Base-by-base conservation (phyloP, 2,888 invertebrate genomes). In the Tinea trinotella region DNA sequence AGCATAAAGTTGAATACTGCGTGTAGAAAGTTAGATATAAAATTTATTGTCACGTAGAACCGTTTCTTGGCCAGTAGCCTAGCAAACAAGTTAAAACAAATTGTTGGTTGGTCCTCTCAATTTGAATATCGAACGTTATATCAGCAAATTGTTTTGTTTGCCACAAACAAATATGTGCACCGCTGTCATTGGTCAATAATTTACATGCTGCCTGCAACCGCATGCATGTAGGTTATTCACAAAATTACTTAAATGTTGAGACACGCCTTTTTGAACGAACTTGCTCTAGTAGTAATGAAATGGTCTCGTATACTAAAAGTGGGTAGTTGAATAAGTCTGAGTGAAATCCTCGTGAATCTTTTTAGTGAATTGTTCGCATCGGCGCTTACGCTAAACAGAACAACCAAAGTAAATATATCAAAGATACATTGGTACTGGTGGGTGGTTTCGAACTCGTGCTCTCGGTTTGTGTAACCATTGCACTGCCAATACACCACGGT, bases 81-180 rank as follows among this genome's bases (percentile, higher is more conserved):
- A 40, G 40, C 40, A 40, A 40, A 40, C 40, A 40, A 40, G 40
- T 40, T 30, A 40, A 40, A 40, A 40, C 40, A 40, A 40, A 40
- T 40, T 40, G 40, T 40, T 40, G 40, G 40, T 12, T 30, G 30
- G 30, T 30, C 30, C 22, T n/a, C 30, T 7, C 15, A 40, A 13
- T 40, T 40, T 40, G 40, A 40, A 40, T 40, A 40, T 40, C 40
- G 40, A 40, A 40, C 40, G 40, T 15, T 15, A 15, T 12, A 40
- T 40, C 40, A 40, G 40, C 40, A 40, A 40, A 40, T 40, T 40
- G 40, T 40, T 22, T 35, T 40, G 40, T 40, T 40, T 40, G 15
- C 40, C 7, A 40, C 40, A 30, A 30, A 15, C 40, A 12, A 40
- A 40, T 40, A 15, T n/a, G 40, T 40, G 13, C 15, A 13, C n/a